phyloP scores from a whole-genome alignment of 2,113 vertebrate genomes.

The Chaenocephalus aceratus region DNA sequence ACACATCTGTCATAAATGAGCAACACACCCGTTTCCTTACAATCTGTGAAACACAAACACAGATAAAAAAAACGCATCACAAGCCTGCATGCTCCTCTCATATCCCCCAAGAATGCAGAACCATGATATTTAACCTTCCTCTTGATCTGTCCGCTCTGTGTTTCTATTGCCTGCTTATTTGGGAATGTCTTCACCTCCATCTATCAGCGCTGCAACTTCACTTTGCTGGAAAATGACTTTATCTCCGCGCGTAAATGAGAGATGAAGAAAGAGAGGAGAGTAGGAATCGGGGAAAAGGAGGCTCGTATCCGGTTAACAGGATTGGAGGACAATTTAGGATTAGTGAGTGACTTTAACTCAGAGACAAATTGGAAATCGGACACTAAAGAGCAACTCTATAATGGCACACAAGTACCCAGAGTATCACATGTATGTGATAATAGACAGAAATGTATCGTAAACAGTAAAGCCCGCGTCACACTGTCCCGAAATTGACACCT shows the following conservation, averaged over 20 bases:
- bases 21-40: background rate
- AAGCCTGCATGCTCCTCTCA: conserved; percentile 2
- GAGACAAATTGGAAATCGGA: conserved; percentile 54
- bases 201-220: conserved; percentile 63
- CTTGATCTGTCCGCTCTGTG: conserved; percentile 34
- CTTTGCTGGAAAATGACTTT: conserved; percentile 67
- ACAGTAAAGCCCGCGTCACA: conserved; percentile 1
- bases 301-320: conserved; percentile 61
- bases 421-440: conserved; percentile 3
- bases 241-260: conserved; percentile 66
- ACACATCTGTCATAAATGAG: conserved; percentile 31
- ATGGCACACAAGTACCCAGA: conserved; percentile 11
- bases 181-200: conserved; percentile 60
- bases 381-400: conserved; percentile 18
- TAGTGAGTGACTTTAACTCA: conserved; percentile 50
- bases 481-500: too few relatives aligned
- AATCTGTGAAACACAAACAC: conserved; percentile 23
- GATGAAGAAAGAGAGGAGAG: conserved; percentile 40
- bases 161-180: conserved; percentile 58
- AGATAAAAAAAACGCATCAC: conserved; percentile 51
- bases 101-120: conserved; percentile 33
- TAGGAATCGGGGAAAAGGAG: conserved; percentile 13
- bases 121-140: conserved; percentile 29
- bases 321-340: conserved; percentile 69
- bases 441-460: conserved; percentile 21